A percentile compares a stretch with the other conserved stretches of the same genome.
These are phyloP conservation scores for Lucilia cuprina DNA, from an alignment of 1,140 invertebrate genomes.

Conservation along the genomic window DNA sequence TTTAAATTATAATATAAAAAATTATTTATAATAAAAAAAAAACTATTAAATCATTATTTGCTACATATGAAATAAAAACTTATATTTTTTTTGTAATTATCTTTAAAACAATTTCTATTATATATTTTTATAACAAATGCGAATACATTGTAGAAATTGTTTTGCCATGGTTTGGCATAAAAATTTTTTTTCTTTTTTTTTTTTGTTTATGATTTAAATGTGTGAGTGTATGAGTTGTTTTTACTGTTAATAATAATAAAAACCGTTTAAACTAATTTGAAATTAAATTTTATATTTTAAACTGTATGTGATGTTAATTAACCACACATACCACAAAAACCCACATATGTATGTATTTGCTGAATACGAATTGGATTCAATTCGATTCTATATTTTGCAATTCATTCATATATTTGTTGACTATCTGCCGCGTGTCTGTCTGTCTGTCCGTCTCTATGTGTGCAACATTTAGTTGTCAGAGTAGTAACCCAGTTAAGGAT, in stretches of 20 bases:
- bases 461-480: not conserved
- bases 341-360: slow-evolving; percentile 9
- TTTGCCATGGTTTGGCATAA: no score
- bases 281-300: slow-evolving; percentile 9
- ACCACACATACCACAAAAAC: slow-evolving; percentile 13
- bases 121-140: no score
- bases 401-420: not conserved
- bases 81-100: no score
- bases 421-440: not conserved
- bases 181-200: no score
- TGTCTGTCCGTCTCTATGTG: not conserved
- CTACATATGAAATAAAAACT: not conserved
- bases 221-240: not conserved
- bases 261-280: slow-evolving; percentile 15
- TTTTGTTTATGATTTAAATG: not conserved
- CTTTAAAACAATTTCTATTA: no score
- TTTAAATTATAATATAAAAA: not conserved
- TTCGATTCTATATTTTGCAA: slow-evolving; percentile 9
- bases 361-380: not conserved
- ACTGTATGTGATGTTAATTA: slow-evolving; percentile 22
- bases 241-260: not conserved
- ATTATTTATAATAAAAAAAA: not conserved
- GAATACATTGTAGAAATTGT: no score
- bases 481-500: no score
- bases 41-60: not conserved